phyloP scores from a whole-genome alignment of 2,113 vertebrate genomes.

The Erpornis zantholeuca region DNA sequence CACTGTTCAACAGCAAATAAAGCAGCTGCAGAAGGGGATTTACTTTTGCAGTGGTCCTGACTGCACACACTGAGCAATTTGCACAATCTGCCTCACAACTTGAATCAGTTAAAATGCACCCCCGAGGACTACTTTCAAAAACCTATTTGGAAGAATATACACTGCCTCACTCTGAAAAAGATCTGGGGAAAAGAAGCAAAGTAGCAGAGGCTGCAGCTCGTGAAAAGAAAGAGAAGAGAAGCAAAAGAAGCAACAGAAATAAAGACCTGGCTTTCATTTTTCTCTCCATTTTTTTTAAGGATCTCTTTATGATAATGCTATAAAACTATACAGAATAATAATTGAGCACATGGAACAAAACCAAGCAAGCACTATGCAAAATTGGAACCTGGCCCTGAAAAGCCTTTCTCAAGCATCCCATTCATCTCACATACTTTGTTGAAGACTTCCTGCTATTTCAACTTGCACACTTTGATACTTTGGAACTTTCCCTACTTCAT shows the following conservation, averaged over 20 bases:
- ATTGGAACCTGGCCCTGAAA: conserved; percentile 20
- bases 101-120: conserved; percentile 18
- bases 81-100: conserved; percentile 57
- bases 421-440: not conserved
- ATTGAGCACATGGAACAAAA: conserved; percentile 38
- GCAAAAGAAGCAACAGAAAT: not conserved
- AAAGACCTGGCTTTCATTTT: not conserved
- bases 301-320: not conserved
- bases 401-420: not conserved
- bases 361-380: conserved; percentile 33
- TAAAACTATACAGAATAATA: not conserved
- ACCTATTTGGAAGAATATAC: conserved; percentile 31
- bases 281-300: not conserved
- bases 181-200: not conserved
- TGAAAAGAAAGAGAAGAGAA: not conserved
- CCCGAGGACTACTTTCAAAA: conserved; percentile 29
- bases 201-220: not conserved
- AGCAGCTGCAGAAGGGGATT: conserved; percentile 45
- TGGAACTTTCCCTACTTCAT: not conserved
- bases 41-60: conserved; percentile 35
- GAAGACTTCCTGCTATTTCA: conserved; percentile 1
- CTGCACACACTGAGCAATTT: conserved; percentile 43
- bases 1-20: conserved; percentile 55
- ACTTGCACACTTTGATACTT: not conserved
- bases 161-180: not conserved